A percentile compares a stretch with the other conserved stretches of the same genome.
These are phyloP conservation scores for Galeopsomyia nigrocyanea DNA, from an alignment of 2,888 invertebrate genomes.

Conservation along the genomic window DNA sequence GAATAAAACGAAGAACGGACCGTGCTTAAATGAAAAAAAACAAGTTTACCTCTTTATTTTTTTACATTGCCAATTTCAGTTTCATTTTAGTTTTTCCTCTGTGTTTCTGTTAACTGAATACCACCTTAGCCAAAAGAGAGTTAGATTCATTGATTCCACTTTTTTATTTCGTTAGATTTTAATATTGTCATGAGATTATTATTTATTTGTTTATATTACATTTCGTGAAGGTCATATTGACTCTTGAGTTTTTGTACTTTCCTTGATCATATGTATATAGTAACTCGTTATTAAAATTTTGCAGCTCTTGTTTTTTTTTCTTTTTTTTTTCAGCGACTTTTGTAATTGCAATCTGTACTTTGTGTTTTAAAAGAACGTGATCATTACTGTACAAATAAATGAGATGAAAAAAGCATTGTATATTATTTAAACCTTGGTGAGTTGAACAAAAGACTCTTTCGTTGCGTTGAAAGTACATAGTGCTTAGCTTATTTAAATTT, in stretches of 20 bases:
- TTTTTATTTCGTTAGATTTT: slow-evolving; percentile 21
- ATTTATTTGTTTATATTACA: slow-evolving; percentile 33
- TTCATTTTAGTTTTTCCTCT: slow-evolving; percentile 3
- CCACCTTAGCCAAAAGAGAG: slow-evolving; percentile 20
- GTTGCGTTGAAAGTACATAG: slow-evolving; percentile 41
- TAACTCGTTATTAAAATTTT: slow-evolving; percentile 38
- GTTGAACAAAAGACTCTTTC: slow-evolving; percentile 30
- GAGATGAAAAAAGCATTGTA: slow-evolving; percentile 43
- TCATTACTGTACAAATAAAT: slow-evolving; percentile 47
- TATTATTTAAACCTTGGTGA: slow-evolving; percentile 48
- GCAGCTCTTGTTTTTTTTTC: slow-evolving; percentile 37
- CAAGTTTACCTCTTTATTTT: slow-evolving; percentile 42
- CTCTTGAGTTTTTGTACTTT: slow-evolving; percentile 38
- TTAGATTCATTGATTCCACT: slow-evolving; percentile 21
- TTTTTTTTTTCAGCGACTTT: slow-evolving; percentile 37
- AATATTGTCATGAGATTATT: slow-evolving; percentile 43
- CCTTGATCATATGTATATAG: slow-evolving; percentile 44
- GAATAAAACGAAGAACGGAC: slow-evolving; percentile 26
- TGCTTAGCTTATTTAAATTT: slow-evolving; percentile 42
- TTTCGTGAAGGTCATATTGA: slow-evolving; percentile 13
- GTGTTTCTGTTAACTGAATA: background rate
- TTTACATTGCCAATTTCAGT: slow-evolving; percentile 30
- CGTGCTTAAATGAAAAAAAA: slow-evolving; percentile 30
- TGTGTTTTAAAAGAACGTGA: slow-evolving; percentile 44
- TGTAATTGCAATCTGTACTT: slow-evolving; percentile 43